These are phyloP conservation scores for Whitmania pigra DNA, from an alignment of 1,140 invertebrate species.

Conservation along the genomic window DNA sequence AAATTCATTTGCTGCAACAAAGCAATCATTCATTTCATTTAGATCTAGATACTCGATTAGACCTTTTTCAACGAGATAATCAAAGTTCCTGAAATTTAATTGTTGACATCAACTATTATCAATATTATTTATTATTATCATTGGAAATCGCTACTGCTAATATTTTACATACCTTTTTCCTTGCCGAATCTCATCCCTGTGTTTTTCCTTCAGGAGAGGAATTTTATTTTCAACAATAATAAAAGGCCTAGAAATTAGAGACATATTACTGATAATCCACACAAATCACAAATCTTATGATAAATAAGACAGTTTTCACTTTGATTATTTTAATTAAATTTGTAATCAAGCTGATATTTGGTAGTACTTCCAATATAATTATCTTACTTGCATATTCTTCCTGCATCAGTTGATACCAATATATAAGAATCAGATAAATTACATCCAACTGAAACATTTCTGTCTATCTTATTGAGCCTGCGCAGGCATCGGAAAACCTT, in stretches of 20 bases:
- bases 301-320: too few species aligned
- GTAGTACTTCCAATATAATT: too few species aligned
- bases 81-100: constrained; percentile 52
- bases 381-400: constrained; percentile 67
- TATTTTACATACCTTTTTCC: constrained; percentile 50
- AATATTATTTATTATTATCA: neutral
- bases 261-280: neutral
- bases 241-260: constrained; percentile 55
- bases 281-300: neutral
- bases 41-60: constrained; percentile 95
- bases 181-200: constrained; percentile 67
- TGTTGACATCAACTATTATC: neutral
- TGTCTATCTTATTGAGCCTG: constrained; percentile 66
- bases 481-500: constrained; percentile 67
- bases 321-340: too few species aligned
- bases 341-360: too few species aligned
- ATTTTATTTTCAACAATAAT: constrained; percentile 64
- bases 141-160: neutral
- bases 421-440: constrained; percentile 74
- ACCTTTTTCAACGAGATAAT: constrained; percentile 83
- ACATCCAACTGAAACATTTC: constrained; percentile 85
- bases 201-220: constrained; percentile 59
- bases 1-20: constrained; percentile 75
- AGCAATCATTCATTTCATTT: constrained; percentile 94
- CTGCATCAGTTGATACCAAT: constrained; percentile 90